Evolutionary conservation across 2,113 vertebrate species (phyloP).

Genomic region (Platysteira castanea): DNA sequence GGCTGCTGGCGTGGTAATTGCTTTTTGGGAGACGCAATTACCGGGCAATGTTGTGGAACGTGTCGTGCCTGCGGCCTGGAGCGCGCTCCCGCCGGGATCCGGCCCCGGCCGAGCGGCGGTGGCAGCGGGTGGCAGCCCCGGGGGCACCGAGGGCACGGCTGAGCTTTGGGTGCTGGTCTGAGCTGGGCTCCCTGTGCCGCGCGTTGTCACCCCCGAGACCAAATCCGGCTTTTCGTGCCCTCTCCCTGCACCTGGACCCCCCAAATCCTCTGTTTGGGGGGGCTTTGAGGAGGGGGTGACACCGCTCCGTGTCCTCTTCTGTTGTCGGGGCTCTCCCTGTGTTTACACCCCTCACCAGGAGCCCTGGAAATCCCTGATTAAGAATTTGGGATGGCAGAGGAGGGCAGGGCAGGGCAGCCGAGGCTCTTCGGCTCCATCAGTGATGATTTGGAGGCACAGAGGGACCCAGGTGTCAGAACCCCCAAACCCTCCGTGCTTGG

Average conservation of each 20-base stretch:
- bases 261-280: not conserved
- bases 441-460: not conserved
- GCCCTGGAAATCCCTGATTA: rapidly evolving
- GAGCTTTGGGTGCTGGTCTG: rapidly evolving
- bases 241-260: not conserved
- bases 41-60: not conserved
- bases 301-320: rapidly evolving
- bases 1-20: not conserved
- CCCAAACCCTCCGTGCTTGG: too few species aligned
- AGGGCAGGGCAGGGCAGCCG: not conserved
- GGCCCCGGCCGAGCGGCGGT: not conserved
- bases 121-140: not conserved
- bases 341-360: not conserved
- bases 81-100: not conserved
- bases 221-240: not conserved
- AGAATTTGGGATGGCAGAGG: not conserved
- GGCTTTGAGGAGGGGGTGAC: not conserved
- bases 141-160: not conserved
- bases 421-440: not conserved
- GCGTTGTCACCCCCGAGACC: rapidly evolving
- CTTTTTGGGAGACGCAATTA: not conserved
- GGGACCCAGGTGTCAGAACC: too few species aligned
- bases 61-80: not conserved
- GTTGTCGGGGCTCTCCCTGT: not conserved
- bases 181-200: rapidly evolving